Conservation (phyloP, 2,797 vertebrate genomes). For the Melanotaenia pygmaea region DNA sequence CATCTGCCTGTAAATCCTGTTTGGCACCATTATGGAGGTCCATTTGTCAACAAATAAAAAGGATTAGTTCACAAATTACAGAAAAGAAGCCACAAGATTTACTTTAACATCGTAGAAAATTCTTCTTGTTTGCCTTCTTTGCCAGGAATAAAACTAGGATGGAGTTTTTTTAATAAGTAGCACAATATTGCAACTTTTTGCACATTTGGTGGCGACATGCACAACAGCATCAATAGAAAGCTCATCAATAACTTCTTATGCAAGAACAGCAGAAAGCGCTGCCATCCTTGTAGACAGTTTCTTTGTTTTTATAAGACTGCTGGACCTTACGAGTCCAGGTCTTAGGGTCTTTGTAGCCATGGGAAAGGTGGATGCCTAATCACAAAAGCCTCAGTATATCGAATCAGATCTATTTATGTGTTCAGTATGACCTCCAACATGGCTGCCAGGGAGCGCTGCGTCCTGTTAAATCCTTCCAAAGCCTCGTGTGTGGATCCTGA, state of each 20-base stretch:
- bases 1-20: accelerated
- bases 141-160: not conserved
- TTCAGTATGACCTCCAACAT: not conserved
- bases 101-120: not conserved
- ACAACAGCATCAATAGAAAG: not conserved
- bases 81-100: not conserved
- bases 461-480: not conserved
- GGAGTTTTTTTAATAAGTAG: not conserved
- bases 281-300: not conserved
- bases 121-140: not conserved
- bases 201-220: not conserved
- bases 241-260: not conserved
- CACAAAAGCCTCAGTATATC: not conserved
- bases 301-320: no score
- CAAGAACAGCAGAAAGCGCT: not conserved
- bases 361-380: no score
- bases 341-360: no score
- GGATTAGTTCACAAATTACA: constrained; percentile 1
- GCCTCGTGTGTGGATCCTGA: not conserved
- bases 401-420: not conserved
- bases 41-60: not conserved
- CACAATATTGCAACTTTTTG: not conserved
- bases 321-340: not conserved
- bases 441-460: not conserved
- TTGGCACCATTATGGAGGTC: not conserved